Percentiles rank a stretch among this genome's conserved stretches.
Conservation (phyloP, 2,113 vertebrate genomes). For the Fulica atra region DNA sequence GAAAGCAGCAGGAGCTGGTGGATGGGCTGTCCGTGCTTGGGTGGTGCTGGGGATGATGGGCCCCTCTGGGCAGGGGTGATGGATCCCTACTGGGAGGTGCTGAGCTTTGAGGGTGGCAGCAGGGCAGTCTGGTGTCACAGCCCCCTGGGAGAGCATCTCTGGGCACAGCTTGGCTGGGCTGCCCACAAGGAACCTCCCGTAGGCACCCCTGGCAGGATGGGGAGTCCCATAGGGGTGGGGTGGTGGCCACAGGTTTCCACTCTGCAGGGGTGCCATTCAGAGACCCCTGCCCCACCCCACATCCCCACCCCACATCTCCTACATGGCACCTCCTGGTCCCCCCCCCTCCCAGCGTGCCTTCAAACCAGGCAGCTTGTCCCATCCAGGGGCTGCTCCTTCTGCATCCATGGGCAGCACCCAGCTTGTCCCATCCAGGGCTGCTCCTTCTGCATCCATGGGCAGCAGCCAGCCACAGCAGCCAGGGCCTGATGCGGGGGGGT, state of each 20-base stretch:
- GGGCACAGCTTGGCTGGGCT: accelerated
- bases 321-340: background rate
- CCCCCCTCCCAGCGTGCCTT: background rate
- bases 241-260: background rate
- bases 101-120: background rate
- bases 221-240: no score
- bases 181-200: background rate
- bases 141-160: no score
- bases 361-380: background rate
- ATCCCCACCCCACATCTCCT: background rate
- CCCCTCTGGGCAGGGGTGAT: background rate
- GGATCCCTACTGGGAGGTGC: background rate
- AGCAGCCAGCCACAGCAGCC: background rate
- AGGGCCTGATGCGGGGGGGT: background rate
- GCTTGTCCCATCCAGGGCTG: background rate
- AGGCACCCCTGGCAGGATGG: background rate
- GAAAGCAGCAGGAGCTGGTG: background rate
- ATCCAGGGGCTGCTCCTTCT: background rate
- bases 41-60: accelerated
- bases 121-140: accelerated
- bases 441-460: background rate
- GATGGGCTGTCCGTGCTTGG: accelerated
- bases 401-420: background rate
- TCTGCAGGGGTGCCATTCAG: background rate
- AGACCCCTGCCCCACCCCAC: background rate